Evolutionary conservation across 2,888 invertebrate species (phyloP), one percentile per base, ranked within the genome.

Genomic region (Nymphalis polychloros): DNA sequence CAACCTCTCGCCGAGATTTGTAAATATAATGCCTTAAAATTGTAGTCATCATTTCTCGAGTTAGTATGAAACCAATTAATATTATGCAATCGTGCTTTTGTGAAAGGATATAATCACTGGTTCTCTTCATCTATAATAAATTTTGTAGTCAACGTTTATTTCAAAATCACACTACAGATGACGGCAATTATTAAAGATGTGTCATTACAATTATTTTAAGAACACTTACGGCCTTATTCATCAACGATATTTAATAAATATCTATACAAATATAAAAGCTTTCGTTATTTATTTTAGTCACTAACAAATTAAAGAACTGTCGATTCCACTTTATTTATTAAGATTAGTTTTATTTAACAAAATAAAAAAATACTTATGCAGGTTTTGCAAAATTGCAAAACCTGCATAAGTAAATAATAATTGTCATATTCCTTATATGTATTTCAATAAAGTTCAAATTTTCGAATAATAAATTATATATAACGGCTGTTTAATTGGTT

Each of bases 401-500:
- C 53, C 49, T 49, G 35, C 49, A 19, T 62, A 23, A 55, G 62
- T 67, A 61, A 67, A 67, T 62, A n/a, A 52, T 61, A 55, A 55
- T 20, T 61, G 59, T 53, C n/a, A 31, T 61, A 61, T 67, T 27
- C 31, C 55, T 67, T 50, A 52, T 67, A n/a, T 52, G 49, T 67
- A 67, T 67, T 61, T 67, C 62, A 62, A 48, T 55, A 67, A 55
- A 35, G 61, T 47, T 62, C 52, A 53, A 48, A 27, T 47, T 49
- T 41, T 52, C 20, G 35, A 41, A 62, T 50, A 67, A 67, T 67
- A 48, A 68, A 68, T 64, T 68, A 61, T 60, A 66, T 63, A 41
- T 68, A 73, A 70, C 69, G 70, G 71, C 64, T 69, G 48, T 71
- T 72, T 70, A 74, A 75, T 72, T 72, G 71, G 66, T 69, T 68